phyloP scores from a whole-genome alignment of 2,797 vertebrate species.

The Nannoperca obscura region DNA sequence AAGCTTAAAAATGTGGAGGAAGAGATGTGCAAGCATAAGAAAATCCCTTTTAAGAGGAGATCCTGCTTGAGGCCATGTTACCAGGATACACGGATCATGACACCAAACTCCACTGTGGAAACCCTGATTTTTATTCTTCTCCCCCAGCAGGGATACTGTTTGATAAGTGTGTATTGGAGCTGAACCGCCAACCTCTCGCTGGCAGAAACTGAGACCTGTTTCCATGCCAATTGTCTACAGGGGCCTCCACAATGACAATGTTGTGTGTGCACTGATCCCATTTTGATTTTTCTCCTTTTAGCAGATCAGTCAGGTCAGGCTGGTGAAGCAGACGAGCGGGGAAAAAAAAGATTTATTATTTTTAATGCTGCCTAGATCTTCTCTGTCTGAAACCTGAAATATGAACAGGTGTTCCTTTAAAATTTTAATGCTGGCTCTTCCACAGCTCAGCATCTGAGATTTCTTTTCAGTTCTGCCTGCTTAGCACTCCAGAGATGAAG shows the following conservation, averaged over 20 bases:
- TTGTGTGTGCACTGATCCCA: conserved; percentile 29
- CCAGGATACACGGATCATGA: conserved; percentile 50
- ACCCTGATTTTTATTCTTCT: conserved; percentile 1
- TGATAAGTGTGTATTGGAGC: conserved; percentile 24
- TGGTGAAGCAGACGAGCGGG: not conserved
- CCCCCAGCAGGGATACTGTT: conserved; percentile 26
- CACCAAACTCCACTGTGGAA: conserved; percentile 28
- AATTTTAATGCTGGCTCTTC: conserved; percentile 62
- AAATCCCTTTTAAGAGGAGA: conserved; percentile 22
- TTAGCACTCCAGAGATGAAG: conserved; percentile 44
- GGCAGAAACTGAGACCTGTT: conserved; percentile 48
- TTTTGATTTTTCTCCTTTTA: conserved; percentile 45
- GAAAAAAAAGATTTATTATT: conserved; percentile 26
- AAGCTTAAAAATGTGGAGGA: conserved; percentile 15
- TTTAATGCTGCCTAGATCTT: conserved; percentile 48
- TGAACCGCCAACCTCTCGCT: conserved; percentile 43
- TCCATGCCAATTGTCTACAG: conserved; percentile 60
- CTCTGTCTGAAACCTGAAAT: conserved; percentile 60
- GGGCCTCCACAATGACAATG: conserved; percentile 45
- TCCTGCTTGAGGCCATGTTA: conserved; percentile 52
- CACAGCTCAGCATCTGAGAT: conserved; percentile 42
- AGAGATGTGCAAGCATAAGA: conserved; percentile 2
- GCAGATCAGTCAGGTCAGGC: conserved; percentile 42
- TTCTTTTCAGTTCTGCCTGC: conserved; percentile 39
- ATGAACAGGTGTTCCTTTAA: conserved; percentile 62